Base-by-base conservation (phyloP, 2,797 vertebrate genomes). In the Sebastes matsubarae region DNA sequence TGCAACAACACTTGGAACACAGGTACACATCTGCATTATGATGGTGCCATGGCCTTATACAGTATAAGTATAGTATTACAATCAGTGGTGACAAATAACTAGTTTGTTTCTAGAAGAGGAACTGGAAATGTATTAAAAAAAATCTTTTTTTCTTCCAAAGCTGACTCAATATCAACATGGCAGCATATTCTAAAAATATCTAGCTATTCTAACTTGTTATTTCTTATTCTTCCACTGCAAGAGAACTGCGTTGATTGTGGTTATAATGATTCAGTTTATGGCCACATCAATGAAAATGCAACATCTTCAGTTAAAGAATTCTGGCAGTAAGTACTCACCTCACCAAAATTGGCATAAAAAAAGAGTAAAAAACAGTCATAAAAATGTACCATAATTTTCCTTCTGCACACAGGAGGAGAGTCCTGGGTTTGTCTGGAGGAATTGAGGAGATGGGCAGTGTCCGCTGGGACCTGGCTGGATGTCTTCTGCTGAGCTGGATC, bases 401-500 rank as follows among this genome's bases (percentile, higher is more conserved):
- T 12, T 55, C 10, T 55, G n/a, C 11, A 55, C 54, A 57, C 54
- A 57, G 22, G 50, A 52, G 46, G 46, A 52, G 46, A 52, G 46
- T 52, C 46, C 46, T 52, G 46, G 46, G 46, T 52, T 52, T 52
- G 46, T 98, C 97, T 0, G 88, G 87, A 3, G 97, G 97, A 59
- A 97, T 98, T 83, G 96, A 97, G 68, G 93, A 97, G 63, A 69
- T 97, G 60, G 97, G 97, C 6, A 84, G 87, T 46, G 85, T 99
- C 57, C 96, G 95, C 55, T 98, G 97, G 97, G 97, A 98, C 32
- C 92, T 98, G 87, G 96, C 94, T 4, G 86, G 97, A 20, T 98
- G 97, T 85, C 96, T 98, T 20, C 68, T 98, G 59, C 89, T 98
- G 0, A 95, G 95, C 0, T 98, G 97, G 97, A 92, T 97, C 73